phyloP scores from a whole-genome alignment of 1,140 invertebrate genomes.

The Micrasema minimum region DNA sequence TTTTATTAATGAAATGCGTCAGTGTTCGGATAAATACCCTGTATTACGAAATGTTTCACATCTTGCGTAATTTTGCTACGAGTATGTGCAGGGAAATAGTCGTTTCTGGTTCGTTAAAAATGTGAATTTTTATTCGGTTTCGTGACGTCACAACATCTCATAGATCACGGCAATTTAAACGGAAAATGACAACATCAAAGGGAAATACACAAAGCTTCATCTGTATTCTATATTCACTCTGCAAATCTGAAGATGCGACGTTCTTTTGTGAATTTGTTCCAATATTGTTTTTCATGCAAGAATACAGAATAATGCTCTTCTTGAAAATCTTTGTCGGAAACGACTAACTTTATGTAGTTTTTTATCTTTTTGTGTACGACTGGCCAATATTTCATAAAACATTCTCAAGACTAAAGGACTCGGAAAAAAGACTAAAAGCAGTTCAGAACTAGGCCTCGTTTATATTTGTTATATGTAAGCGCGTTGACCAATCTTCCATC shows the following conservation, averaged over 20 bases:
- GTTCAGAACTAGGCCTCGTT: too few relatives aligned
- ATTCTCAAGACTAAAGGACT: too few relatives aligned
- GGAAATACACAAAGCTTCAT: constrained; percentile 38
- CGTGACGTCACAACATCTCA: constrained; percentile 25
- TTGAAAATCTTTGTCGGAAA: constrained; percentile 6
- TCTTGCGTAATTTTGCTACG: too few relatives aligned
- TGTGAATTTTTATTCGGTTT: constrained; percentile 27
- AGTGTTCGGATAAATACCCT: too few relatives aligned
- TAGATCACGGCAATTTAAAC: constrained; percentile 45
- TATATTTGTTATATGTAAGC: too few relatives aligned
- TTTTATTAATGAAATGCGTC: too few relatives aligned
- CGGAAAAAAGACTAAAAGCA: too few relatives aligned
- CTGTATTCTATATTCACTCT: constrained; percentile 38
- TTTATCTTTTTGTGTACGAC: neutral
- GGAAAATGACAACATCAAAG: constrained; percentile 43
- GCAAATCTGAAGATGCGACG: constrained; percentile 29
- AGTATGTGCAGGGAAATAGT: neutral
- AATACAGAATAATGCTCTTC: constrained; percentile 32
- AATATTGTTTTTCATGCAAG: constrained; percentile 35
- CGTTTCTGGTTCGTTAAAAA: constrained; percentile 29
- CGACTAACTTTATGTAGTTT: constrained; percentile 13
- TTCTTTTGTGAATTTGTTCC: constrained; percentile 33
- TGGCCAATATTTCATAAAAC: neutral
- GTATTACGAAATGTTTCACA: too few relatives aligned
- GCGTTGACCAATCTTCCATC: too few relatives aligned